Conservation (phyloP, 2,113 vertebrate genomes). For the Stigmatopora nigra region DNA sequence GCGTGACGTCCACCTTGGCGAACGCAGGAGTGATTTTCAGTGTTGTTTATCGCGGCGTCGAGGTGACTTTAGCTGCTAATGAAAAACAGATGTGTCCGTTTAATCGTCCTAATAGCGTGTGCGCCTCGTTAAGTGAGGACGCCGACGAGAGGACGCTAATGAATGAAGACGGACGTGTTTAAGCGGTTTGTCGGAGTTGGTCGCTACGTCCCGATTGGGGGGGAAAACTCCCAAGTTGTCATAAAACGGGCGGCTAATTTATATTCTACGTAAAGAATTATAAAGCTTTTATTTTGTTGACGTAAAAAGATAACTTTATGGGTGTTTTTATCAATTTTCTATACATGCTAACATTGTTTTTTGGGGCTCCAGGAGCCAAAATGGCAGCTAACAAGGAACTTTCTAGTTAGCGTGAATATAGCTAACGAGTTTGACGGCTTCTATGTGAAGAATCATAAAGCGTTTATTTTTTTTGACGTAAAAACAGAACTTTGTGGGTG, state of each 20-base stretch:
- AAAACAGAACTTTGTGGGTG: no score
- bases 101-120: slow-evolving; percentile 80
- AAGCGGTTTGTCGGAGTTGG: background rate
- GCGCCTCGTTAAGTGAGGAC: slow-evolving; percentile 76
- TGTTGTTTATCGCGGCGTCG: slow-evolving; percentile 51
- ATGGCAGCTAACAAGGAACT: no score
- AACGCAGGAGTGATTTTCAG: background rate
- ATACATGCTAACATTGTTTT: no score
- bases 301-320: no score
- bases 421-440: background rate
- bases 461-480: no score
- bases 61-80: slow-evolving; percentile 78
- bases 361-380: no score
- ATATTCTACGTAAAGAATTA: no score
- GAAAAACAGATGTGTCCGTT: slow-evolving; percentile 81
- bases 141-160: slow-evolving; percentile 63
- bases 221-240: background rate
- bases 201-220: background rate
- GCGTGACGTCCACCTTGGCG: background rate
- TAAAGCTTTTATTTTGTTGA: no score
- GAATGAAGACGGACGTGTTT: slow-evolving; percentile 6
- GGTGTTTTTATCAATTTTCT: no score
- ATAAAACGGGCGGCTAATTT: no score
- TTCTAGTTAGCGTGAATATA: no score
- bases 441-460: no score